Base-by-base conservation (phyloP, 2,113 vertebrate species). In the Xiphophorus couchianus region DNA sequence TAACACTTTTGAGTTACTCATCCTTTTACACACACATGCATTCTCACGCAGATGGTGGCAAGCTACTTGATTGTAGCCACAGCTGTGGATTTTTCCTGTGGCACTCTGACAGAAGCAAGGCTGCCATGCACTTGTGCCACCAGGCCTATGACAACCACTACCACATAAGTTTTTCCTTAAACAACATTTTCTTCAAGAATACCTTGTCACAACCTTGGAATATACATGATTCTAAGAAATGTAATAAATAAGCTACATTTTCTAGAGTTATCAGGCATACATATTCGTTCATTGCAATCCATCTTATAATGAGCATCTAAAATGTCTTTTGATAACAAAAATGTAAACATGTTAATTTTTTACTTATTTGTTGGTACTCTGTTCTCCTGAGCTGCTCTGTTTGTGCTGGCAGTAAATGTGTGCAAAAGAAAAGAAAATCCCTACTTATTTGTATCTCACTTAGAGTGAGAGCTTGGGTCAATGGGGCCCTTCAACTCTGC, bases 361-460 rank as follows among this genome's bases (percentile, higher is more conserved):
- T 27, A 27, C 17, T 19, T 0, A 74, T 14, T 67, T 74, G 51
- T 42, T 51, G 42, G 33, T 67, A 44, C 13, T 78, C 15, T 71
- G 33, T 51, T 78, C n/a, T 72, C 28, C 78, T 64, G 65, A 84
- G 54, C 28, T 17, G 39, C 14, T 70, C 27, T 60, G 2, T 77
- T 94, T 73, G 54, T 74, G 72, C 62, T 69, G 29, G 13, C 65
- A 44, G 63, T 81, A 69, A 74, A 77, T 25, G 74, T 78, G 81
- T 64, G 76, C 4, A 42, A 42, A 42, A 14, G 37, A 17, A 48
- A 69, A 79, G 70, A 73, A 76, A 72, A 7, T 51, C 78, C 64
- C 71, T 65, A 69, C 80, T 89, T 86, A 76, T 82, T 84, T 85
- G 84, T 44, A 74, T 91, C 81, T 86, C 75, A 75, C 86, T 74